Base-by-base conservation (phyloP, 2,113 vertebrate genomes). In the Petromus typicus region DNA sequence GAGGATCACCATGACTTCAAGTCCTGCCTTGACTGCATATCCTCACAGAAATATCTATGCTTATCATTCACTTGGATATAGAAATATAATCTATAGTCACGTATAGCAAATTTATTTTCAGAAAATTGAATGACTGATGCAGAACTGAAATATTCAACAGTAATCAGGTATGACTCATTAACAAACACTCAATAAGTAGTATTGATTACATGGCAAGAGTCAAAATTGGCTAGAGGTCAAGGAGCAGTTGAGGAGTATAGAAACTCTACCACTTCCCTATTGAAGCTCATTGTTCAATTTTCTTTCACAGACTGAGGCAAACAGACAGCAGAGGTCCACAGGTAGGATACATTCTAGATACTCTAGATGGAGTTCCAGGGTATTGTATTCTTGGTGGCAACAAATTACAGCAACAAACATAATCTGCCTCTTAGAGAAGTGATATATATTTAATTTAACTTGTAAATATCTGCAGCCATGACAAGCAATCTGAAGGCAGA, bases 111-210 rank as follows among this genome's bases (percentile, higher is more conserved):
- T 79, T 95, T 4, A 64, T 73, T 18, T 80, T 76, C 43, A 37
- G 45, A 27, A 89, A 96, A 54, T 12, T 87, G 84, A 89, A 69
- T 84, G 57, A 92, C 14, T 37, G n/a, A 45, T 45, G 3, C 0
- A 59, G 25, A 84, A 87, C 20, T 48, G 96, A 89, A 93, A 84
- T 69, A 37, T 81, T 78, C 16, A 86, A 56, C 22, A 82, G n/a
- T 89, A 86, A 37, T 20, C 12, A 93, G n/a, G 27, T 37, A 8
- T 32, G 18, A 69, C 66, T 93, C 32, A 34, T 89, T 86, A 79
- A 43, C 51, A 14, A 67, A 59, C 63, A 84, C 5, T 3, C 14
- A 86, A 30, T 48, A 63, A 40, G 1, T 45, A 54, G 18, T 40
- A 45, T 45, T 45, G 10, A 56, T 94, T 5, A 75, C 2, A 16